These are phyloP conservation scores for Melanogrammus aeglefinus DNA, from an alignment of 2,797 vertebrate genomes.

Conservation along the genomic window DNA sequence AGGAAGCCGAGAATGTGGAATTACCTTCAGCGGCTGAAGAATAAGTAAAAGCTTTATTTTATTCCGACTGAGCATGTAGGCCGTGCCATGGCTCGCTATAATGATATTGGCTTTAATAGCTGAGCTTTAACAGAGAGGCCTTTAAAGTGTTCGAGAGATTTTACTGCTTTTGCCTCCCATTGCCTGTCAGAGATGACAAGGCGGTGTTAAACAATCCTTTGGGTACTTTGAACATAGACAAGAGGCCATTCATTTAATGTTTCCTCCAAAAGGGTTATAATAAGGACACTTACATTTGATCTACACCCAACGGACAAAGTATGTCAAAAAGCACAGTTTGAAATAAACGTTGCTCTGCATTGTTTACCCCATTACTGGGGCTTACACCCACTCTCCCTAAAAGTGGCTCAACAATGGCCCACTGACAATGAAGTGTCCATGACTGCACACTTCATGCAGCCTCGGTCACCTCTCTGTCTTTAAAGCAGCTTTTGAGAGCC, in stretches of 20 bases:
- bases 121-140: neutral
- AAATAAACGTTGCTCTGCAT: neutral
- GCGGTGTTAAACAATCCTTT: neutral
- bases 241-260: neutral
- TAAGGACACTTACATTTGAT: neutral
- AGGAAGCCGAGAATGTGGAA: neutral
- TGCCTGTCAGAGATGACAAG: slow-evolving; percentile 3
- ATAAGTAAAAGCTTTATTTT: neutral
- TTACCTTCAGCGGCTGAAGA: neutral
- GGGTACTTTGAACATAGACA: neutral
- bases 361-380: neutral
- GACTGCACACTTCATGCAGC: neutral
- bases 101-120: slow-evolving; percentile 1
- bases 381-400: neutral
- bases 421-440: neutral
- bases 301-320: neutral
- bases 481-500: neutral
- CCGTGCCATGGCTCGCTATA: neutral
- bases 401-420: neutral
- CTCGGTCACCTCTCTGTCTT: neutral
- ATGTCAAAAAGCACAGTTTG: neutral
- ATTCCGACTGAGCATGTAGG: neutral
- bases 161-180: neutral
- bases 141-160: neutral
- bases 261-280: neutral